These are phyloP conservation scores for Zelleria hepariella DNA, from an alignment of 2,888 invertebrate genomes.

Conservation along the genomic window DNA sequence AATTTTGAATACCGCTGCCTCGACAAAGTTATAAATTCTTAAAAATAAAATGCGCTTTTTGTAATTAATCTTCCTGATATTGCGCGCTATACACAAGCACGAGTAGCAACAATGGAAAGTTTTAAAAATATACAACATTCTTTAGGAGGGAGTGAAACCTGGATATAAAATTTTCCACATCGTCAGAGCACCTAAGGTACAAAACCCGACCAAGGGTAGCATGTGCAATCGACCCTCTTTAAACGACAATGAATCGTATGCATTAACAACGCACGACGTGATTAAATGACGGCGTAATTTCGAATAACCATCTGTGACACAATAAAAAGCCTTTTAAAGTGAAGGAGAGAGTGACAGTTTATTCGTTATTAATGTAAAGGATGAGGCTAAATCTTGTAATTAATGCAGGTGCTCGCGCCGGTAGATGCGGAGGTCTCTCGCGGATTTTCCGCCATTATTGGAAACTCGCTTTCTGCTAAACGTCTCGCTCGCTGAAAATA, in stretches of 20 bases:
- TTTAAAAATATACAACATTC: constrained; percentile 2
- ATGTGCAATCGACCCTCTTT: not conserved
- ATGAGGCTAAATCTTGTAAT: constrained; percentile 63
- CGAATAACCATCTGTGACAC: constrained; percentile 2
- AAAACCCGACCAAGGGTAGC: not conserved
- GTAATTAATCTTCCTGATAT: constrained; percentile 62
- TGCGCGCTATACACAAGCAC: constrained; percentile 46
- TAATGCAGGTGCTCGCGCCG: constrained; percentile 57
- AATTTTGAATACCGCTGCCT: constrained; percentile 59
- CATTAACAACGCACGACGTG: not conserved
- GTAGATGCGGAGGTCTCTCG: constrained; percentile 33
- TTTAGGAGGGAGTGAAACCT: not conserved
- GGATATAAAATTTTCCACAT: not conserved
- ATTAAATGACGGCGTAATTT: not conserved
- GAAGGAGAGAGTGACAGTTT: constrained; percentile 16
- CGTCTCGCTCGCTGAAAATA: not conserved
- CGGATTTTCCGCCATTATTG: constrained; percentile 53
- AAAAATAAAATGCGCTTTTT: constrained; percentile 58
- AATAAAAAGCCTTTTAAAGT: constrained; percentile 1
- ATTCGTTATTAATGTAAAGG: constrained; percentile 60
- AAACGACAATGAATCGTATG: not conserved
- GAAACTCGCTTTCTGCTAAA: constrained; percentile 30
- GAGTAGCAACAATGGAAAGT: constrained; percentile 28
- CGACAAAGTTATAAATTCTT: constrained; percentile 65
- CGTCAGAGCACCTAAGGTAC: not conserved